Base-by-base conservation (phyloP, 2,888 invertebrate species). In the Cordilura impudica region DNA sequence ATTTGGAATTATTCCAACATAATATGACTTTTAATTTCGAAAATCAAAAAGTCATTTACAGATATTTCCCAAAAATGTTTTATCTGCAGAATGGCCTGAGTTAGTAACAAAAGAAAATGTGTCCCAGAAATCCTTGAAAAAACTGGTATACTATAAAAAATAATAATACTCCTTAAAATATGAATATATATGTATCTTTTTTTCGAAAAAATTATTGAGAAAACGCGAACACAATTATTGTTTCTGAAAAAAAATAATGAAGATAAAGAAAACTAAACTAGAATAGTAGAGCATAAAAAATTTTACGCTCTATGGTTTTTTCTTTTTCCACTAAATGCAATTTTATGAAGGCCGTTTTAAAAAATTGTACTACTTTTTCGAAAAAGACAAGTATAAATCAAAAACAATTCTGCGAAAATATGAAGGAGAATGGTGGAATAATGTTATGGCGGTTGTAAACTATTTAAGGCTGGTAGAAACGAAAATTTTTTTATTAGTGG, bases 211-310 rank as follows among this genome's bases (percentile, higher is more conserved):
- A 43, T 67, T 53, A 63, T 29, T 5, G 4, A 1, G 51, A 60
- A 76, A 51, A 60, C 19, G 43, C 18, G 35, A 61, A 53, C 8
- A 39, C 10, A 14, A 16, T 18, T 6, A 10, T 26, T 60, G 4
- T 14, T 39, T 10, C 4, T n/a, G 0, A 39, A 39, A n/a, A 4
- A 35, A 35, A 29, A 19, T 39, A 39, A 39, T 39, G 35, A 43
- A 53, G 31, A 56, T 5, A 47, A 49, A 23, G 14, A 35, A 60
- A 67, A 45, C 53, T 67, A 67, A 74, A 67, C 26, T 74, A 26
- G 60, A 53, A 60, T 67, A 51, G 51, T 74, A 74, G 67, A 74
- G 56, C 65, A 58, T 65, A 58, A 65, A 67, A 67, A 66, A 66
- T 58, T 1, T 16, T 14, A 2, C 23, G 8, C 6, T 4, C 16